Base-by-base conservation (phyloP, 64 coral and sea anemone species). In the Astreopora myriophthalma region DNA sequence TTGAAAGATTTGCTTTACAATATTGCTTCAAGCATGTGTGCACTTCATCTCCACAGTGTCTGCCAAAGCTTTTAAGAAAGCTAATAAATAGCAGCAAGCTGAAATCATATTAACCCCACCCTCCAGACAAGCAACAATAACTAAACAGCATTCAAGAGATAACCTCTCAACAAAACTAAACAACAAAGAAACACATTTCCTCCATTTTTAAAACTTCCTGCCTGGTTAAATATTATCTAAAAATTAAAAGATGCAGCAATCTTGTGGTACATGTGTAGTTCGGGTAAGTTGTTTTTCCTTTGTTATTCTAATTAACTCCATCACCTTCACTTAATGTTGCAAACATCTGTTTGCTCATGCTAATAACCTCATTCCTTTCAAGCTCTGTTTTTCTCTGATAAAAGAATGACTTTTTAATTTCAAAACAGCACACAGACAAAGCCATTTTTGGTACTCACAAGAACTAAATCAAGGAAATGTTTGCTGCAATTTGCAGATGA, bases 221-320 rank as follows among this genome's bases (percentile, higher is more conserved):
- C 33, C 6, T 37, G n/a, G 20, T 64, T 83, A 64, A 40, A 83
- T 33, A 9, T 24, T 38, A 23, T n/a, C 22, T 6, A 61, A 80
- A 48, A 80, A 80, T 34, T 60, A 27, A 33, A 34, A 34, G 16
- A 52, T 34, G 29, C 30, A 60, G 48, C 29, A 20, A 34, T 8
- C 44, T 25, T 80, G 27, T 80, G 49, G n/a, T 80, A 80, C 76
- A 80, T 80, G 30, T 80, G 76, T 34, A 61, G 76, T 35, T 55
- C 12, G 1, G 76, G 58, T 60, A 35, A 60, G 51, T 60, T 80
- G 48, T 80, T 61, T 9, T 83, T 16, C 48, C 10, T 22, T 64
- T 65, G 57, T 64, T 25, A 83, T 65, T 64, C 37, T 83, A 64
- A 83, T 64, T 34, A 25, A 37, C 55, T 37, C 30, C 33, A 38